These are phyloP conservation scores for Cantharis nigra DNA, from an alignment of 2,888 invertebrate genomes.

Conservation along the genomic window DNA sequence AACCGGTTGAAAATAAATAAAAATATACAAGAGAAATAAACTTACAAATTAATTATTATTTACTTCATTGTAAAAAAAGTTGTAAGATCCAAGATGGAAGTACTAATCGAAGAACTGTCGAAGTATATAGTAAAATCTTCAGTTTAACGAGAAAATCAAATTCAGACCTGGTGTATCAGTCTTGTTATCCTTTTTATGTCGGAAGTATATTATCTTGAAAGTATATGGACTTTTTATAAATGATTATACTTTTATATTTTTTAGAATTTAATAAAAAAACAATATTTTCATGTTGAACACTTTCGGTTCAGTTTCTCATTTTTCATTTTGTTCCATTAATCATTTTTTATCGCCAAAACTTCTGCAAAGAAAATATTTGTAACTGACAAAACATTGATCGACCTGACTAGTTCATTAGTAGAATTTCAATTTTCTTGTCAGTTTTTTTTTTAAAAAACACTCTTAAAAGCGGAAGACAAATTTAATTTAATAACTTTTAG, in stretches of 20 bases:
- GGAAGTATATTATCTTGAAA: not conserved
- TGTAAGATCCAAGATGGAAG: too few relatives aligned
- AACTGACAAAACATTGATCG: not conserved
- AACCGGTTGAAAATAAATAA: too few relatives aligned
- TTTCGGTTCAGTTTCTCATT: not conserved
- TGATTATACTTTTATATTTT: not conserved
- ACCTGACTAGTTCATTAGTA: not conserved
- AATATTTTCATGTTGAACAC: not conserved
- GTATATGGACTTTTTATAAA: not conserved
- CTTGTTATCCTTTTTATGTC: not conserved
- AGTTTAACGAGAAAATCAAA: not conserved
- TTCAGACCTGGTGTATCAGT: not conserved
- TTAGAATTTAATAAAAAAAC: not conserved
- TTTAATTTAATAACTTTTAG: not conserved
- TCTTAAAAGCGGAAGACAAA: not conserved
- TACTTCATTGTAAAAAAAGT: too few relatives aligned
- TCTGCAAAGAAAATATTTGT: not conserved
- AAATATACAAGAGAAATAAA: too few relatives aligned
- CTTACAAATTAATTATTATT: too few relatives aligned
- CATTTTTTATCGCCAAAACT: not conserved
- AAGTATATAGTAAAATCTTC: not conserved
- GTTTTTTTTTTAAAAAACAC: not conserved
- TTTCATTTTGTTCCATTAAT: not conserved
- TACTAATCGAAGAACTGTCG: too few relatives aligned
- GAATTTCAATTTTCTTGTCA: not conserved